phyloP scores from a whole-genome alignment of 23 tunicate species.

The Styela plicata region DNA sequence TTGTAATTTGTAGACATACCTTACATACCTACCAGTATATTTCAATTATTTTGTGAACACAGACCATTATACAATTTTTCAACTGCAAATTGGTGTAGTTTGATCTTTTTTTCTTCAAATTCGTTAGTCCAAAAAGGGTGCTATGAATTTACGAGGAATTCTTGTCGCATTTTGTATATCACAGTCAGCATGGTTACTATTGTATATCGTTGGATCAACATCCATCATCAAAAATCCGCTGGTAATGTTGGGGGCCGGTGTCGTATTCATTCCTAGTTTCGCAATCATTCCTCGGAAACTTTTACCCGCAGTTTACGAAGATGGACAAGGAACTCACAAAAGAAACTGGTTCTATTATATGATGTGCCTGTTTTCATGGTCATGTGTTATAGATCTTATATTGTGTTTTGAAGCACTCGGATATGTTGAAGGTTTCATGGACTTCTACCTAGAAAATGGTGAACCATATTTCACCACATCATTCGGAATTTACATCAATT shows the following conservation, averaged over 20 bases:
- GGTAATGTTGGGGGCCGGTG: background rate
- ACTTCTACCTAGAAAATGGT: conserved; percentile 54
- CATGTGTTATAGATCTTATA: conserved; percentile 59
- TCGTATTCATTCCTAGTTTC: conserved; percentile 29
- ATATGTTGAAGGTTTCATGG: conserved; percentile 39
- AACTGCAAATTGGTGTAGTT: no score
- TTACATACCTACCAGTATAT: no score
- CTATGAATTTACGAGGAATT: conserved; percentile 1
- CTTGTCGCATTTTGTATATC: conserved; percentile 20
- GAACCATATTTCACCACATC: conserved; percentile 60
- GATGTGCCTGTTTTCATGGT: conserved; percentile 59
- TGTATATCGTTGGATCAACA: conserved; percentile 21
- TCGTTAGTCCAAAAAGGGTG: no score
- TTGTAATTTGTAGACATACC: no score
- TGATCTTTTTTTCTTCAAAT: no score
- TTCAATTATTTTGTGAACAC: no score
- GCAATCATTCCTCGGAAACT: background rate
- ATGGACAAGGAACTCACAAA: background rate
- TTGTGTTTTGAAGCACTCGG: conserved; percentile 43
- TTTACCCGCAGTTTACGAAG: conserved; percentile 1
- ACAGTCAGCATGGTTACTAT: conserved; percentile 15
- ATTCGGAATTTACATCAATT: conserved; percentile 35
- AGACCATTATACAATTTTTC: no score
- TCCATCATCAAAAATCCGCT: conserved; percentile 4
- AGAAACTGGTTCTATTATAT: conserved; percentile 55